A percentile compares a stretch with the other conserved stretches of the same genome.
Conservation (phyloP, 1,140 invertebrate genomes). For the Teleogryllus occipitalis region DNA sequence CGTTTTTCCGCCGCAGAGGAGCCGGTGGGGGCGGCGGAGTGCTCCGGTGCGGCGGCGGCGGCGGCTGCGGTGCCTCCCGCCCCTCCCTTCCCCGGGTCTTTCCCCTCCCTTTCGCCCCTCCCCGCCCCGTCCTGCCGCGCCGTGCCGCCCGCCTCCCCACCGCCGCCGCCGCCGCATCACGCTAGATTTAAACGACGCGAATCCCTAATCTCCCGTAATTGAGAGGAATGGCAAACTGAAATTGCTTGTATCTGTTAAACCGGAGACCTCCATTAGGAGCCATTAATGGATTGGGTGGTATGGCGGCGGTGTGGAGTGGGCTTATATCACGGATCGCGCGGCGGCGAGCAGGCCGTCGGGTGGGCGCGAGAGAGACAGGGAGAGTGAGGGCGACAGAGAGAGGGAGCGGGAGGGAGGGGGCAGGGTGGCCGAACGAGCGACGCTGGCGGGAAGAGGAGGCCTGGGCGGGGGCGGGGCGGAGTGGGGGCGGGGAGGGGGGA, state of each 20-base stretch:
- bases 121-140: neutral
- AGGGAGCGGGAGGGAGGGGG: neutral
- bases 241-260: constrained; percentile 32
- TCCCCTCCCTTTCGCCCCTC: neutral
- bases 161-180: neutral
- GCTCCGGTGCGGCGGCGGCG: neutral
- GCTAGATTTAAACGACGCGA: neutral
- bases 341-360: neutral
- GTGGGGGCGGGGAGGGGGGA: no score
- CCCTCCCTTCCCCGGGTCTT: neutral
- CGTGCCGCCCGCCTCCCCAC: neutral
- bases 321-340: neutral
- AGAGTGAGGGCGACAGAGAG: neutral
- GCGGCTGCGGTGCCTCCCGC: neutral
- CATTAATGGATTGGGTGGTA: constrained; percentile 32
- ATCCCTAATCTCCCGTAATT: constrained; percentile 30
- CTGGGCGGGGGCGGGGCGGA: no score
- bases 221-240: constrained; percentile 31
- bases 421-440: neutral
- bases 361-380: constrained; percentile 1
- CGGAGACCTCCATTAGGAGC: constrained; percentile 31
- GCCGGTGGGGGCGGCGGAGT: neutral
- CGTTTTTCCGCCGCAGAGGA: neutral
- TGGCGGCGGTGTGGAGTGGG: neutral
- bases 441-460: no score